These are phyloP conservation scores for Drosophila triauraria DNA, from an alignment of 1,140 invertebrate species.

Conservation along the genomic window DNA sequence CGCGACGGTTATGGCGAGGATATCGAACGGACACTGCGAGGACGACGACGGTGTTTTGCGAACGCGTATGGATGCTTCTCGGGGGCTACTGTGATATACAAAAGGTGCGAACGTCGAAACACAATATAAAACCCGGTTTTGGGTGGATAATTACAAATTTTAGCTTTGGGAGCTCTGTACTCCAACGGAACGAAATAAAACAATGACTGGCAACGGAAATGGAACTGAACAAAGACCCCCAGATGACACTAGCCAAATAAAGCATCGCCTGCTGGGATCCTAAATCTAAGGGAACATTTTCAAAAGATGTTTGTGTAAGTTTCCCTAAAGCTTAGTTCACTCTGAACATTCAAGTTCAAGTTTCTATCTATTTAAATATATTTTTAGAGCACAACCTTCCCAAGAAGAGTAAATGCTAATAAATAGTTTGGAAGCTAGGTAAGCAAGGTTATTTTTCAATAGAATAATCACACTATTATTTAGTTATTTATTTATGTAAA, in stretches of 20 bases:
- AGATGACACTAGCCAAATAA: background rate
- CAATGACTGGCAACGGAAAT: constrained; percentile 11
- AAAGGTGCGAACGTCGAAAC: background rate
- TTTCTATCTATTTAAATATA: too few species aligned
- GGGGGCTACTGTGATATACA: background rate
- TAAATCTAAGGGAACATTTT: background rate
- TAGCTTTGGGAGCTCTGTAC: constrained; percentile 27
- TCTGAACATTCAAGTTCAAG: background rate
- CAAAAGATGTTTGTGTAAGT: too few species aligned
- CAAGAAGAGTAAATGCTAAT: too few species aligned
- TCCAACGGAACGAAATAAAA: constrained; percentile 37
- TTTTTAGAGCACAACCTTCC: too few species aligned
- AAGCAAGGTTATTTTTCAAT: too few species aligned
- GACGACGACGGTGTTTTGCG: too few species aligned
- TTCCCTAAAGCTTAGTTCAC: background rate
- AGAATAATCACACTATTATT: background rate
- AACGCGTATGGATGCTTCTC: constrained; percentile 5
- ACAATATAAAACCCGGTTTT: constrained; percentile 1
- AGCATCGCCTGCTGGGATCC: background rate
- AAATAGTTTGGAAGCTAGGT: too few species aligned
- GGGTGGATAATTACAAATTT: constrained; percentile 22
- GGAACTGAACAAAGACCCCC: background rate
- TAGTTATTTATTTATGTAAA: background rate
- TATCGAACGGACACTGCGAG: too few species aligned
- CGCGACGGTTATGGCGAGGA: background rate